phyloP scores from a whole-genome alignment of 1,140 invertebrate genomes.

The Aphis craccivora region DNA sequence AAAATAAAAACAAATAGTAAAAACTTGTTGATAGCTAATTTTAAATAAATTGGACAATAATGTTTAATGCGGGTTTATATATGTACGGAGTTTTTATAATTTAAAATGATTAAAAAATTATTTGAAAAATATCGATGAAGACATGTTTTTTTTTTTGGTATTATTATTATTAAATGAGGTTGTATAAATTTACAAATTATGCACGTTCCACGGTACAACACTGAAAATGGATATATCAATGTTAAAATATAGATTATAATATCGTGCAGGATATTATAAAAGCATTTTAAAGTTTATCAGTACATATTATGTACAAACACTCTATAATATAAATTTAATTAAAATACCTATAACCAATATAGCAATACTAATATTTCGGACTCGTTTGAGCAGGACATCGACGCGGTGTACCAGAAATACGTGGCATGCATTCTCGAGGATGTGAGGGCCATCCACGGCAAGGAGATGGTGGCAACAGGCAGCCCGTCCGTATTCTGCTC shows the following conservation, averaged over 20 bases:
- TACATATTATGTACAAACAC: too few species aligned
- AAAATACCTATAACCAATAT: neutral
- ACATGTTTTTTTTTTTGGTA: neutral
- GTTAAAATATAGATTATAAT: neutral
- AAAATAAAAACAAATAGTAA: neutral
- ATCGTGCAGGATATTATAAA: too few species aligned
- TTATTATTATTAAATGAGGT: neutral
- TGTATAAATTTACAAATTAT: neutral
- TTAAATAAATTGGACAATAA: neutral
- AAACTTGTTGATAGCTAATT: slow-evolving; percentile 31
- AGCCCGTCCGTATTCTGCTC: slow-evolving; percentile 94
- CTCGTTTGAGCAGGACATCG: slow-evolving; percentile 6
- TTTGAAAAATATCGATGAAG: neutral
- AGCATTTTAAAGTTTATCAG: too few species aligned
- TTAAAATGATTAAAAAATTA: neutral
- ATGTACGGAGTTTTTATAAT: neutral
- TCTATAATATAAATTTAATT: too few species aligned
- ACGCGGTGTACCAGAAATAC: slow-evolving; percentile 47
- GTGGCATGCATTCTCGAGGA: slow-evolving; percentile 50
- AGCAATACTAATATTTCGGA: neutral
- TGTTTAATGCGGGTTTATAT: neutral
- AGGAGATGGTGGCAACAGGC: slow-evolving; percentile 86
- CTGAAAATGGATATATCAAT: neutral
- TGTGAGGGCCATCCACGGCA: slow-evolving; percentile 70
- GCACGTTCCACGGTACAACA: neutral